Evolutionary conservation across 64 coral and sea anemone genomes (phyloP), one percentile per base, ranked within the genome.

Genomic region (Montipora capricornis): DNA sequence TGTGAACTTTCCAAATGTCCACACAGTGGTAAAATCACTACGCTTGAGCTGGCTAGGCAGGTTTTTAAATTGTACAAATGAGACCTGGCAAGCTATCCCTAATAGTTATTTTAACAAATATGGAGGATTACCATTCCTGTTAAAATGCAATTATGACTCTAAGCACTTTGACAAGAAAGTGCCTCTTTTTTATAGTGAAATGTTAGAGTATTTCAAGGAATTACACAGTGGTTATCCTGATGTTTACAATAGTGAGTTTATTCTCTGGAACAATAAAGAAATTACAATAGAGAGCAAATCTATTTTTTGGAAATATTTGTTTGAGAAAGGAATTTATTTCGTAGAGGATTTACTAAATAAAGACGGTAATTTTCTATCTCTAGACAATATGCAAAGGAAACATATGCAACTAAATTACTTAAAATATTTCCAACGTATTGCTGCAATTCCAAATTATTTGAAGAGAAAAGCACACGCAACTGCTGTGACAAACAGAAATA

Each of bases 251-350:
- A 73, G 20, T 73, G 70, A 73, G 20, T 73, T 73, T 26, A 20
- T 73, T 20, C 15, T 77, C 11, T 77, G 75, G 75, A 77, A 78
- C 76, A 78, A 78, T 17, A 78, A 78, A 50, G 45, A 78, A 49
- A 50, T 78, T 6, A 78, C 76, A 16, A 49, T 52, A 78, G 76
- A 78, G 76, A 78, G 26, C 12, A 78, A 78, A 49, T 78, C 76
- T 48, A 78, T 78, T 16, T 47, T 48, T 49, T 78, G 44, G 48
- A 50, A 15, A 78, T 13, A 14, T 16, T n/a, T 14, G 12, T 68
- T 68, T n/a, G 26, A 78, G 52, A 55, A 55, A 55, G 52, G 52
- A 55, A 78, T 78, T 17, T 78, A 50, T 78, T 78, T 78, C 26
- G 45, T 78, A 16, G 15, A 78, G 26, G 76, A 78, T 14, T 78